Conservation (phyloP, 2,113 vertebrate species). For the Numenius arquata region DNA sequence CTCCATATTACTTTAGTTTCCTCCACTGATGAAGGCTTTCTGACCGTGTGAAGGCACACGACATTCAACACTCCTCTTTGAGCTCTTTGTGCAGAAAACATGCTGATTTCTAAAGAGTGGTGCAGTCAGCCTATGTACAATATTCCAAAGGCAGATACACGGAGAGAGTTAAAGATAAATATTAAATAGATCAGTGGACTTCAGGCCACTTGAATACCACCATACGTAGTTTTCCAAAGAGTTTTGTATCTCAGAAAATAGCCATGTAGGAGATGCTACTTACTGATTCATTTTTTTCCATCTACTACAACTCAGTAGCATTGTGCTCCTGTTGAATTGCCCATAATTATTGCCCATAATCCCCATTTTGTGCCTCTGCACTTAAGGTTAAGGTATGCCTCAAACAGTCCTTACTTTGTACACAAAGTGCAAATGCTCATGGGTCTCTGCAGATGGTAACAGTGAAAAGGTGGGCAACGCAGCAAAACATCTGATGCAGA, state of each 20-base stretch:
- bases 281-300: background rate
- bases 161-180: background rate
- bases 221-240: background rate
- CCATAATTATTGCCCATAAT: background rate
- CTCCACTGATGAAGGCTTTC: background rate
- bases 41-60: background rate
- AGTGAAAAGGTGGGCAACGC: background rate
- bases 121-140: background rate
- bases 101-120: fast-evolving
- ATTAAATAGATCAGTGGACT: background rate
- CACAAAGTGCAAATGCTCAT: background rate
- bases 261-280: background rate
- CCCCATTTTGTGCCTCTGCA: background rate
- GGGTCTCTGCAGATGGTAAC: background rate
- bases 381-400: background rate
- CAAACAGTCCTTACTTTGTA: background rate
- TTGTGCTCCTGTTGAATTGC: background rate
- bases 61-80: background rate
- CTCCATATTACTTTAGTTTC: background rate
- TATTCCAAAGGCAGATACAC: background rate
- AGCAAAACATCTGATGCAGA: background rate
- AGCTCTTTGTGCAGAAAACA: background rate
- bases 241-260: background rate
- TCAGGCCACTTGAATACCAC: background rate
- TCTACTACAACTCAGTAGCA: background rate